phyloP scores from a whole-genome alignment of 2,797 vertebrate species.

The Chaenodraco wilsoni region DNA sequence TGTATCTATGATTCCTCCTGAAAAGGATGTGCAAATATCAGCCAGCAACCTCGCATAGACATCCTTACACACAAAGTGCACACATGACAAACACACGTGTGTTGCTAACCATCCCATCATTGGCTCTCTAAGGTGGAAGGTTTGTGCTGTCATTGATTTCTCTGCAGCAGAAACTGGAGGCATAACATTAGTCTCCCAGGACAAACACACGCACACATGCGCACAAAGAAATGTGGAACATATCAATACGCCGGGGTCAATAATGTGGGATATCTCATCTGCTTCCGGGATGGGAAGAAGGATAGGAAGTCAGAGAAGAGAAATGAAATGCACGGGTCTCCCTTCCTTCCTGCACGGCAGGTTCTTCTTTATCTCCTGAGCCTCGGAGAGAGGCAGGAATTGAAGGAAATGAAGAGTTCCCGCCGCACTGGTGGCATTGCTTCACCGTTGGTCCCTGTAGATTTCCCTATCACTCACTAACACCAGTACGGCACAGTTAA shows the following conservation, averaged over 20 bases:
- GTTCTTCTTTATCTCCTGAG: constrained; percentile 43
- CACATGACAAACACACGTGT: constrained; percentile 16
- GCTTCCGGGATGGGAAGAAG: constrained; percentile 37
- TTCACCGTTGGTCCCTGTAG: constrained; percentile 53
- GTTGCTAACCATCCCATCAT: constrained; percentile 42
- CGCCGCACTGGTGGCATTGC: constrained; percentile 41
- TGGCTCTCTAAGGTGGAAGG: constrained; percentile 60
- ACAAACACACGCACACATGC: constrained; percentile 38
- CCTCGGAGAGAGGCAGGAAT: constrained; percentile 10
- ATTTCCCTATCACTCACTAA: constrained; percentile 67
- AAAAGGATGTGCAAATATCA: constrained; percentile 9
- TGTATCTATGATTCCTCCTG: constrained; percentile 12
- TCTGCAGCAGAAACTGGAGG: constrained; percentile 72
- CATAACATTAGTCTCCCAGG: constrained; percentile 68
- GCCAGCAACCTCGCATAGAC: constrained; percentile 29
- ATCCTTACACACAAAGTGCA: constrained; percentile 2
- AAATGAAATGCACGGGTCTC: constrained; percentile 35
- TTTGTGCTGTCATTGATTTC: constrained; percentile 75
- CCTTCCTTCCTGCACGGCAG: constrained; percentile 35
- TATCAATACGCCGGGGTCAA: constrained; percentile 65
- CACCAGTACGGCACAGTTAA: constrained; percentile 69
- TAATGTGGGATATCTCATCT: constrained; percentile 65
- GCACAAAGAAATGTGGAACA: constrained; percentile 56
- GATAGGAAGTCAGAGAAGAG: constrained; percentile 40
- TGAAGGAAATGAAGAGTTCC: constrained; percentile 34